Evolutionary conservation across 2,797 vertebrate species (phyloP).

Genomic region (Labeo calbasu): DNA sequence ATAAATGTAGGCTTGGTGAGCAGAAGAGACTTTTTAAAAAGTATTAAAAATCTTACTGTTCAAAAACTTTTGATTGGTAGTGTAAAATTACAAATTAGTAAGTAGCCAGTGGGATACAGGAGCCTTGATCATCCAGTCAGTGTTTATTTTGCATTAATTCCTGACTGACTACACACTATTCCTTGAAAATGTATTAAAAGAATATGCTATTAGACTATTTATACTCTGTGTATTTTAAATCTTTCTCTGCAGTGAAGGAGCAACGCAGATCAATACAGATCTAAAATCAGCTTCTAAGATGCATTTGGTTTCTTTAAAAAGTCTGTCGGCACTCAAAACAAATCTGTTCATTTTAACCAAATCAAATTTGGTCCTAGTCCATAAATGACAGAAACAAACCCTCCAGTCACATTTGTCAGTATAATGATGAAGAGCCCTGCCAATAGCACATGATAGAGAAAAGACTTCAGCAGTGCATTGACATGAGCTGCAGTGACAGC

Average conservation of each 20-base stretch:
- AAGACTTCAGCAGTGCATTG: constrained; percentile 1
- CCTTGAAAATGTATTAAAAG: neutral
- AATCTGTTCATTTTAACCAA: constrained; percentile 14
- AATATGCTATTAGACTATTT: neutral
- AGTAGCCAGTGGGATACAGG: too few relatives aligned
- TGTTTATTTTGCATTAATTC: neutral
- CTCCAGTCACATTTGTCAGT: neutral
- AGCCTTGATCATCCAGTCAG: too few relatives aligned
- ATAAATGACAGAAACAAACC: constrained; percentile 9
- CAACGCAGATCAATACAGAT: neutral
- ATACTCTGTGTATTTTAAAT: neutral
- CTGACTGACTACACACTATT: neutral
- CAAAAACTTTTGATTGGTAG: too few relatives aligned
- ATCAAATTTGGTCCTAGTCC: neutral
- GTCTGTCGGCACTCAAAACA: neutral
- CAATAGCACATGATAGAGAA: neutral
- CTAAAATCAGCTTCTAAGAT: neutral
- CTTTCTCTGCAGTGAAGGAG: neutral
- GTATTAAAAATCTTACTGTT: too few relatives aligned
- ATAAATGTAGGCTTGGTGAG: too few relatives aligned
- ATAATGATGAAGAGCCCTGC: neutral
- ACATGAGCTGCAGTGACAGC: constrained; percentile 37
- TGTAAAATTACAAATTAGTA: too few relatives aligned
- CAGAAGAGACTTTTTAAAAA: too few relatives aligned
- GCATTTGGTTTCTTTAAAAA: neutral